phyloP scores from a whole-genome alignment of 2,113 vertebrate genomes.

The Stomatorhinus ivindoensis region DNA sequence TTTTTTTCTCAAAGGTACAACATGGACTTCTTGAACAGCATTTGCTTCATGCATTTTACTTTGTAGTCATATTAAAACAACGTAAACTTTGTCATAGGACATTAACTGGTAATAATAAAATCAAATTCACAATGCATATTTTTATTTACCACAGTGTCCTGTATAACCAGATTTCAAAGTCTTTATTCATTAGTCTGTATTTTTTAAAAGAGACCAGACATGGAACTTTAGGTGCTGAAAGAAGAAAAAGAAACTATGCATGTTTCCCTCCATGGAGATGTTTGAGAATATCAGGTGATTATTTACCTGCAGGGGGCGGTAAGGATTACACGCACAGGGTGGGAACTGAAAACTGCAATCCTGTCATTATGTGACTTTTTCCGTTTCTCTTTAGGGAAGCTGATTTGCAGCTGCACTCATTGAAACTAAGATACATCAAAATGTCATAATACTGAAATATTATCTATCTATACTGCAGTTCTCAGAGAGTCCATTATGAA shows the following conservation, averaged over 20 bases:
- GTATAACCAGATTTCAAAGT: neutral
- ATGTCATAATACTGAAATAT: neutral
- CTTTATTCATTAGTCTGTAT: neutral
- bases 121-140: constrained; percentile 7
- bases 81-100: neutral
- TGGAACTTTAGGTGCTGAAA: neutral
- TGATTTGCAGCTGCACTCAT: constrained; percentile 19
- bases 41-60: neutral
- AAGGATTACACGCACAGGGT: neutral
- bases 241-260: neutral
- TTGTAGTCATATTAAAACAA: neutral
- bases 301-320: neutral
- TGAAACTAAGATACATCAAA: neutral
- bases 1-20: neutral
- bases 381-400: neutral
- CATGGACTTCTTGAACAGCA: neutral
- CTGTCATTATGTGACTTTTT: neutral
- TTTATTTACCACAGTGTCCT: neutral
- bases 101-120: neutral
- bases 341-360: neutral
- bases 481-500: neutral
- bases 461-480: neutral
- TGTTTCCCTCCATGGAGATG: neutral
- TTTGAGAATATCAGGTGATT: neutral
- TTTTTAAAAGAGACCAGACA: neutral